phyloP scores from a whole-genome alignment of 2,888 invertebrate genomes.

The Cataglyphis rosenhaueri region DNA sequence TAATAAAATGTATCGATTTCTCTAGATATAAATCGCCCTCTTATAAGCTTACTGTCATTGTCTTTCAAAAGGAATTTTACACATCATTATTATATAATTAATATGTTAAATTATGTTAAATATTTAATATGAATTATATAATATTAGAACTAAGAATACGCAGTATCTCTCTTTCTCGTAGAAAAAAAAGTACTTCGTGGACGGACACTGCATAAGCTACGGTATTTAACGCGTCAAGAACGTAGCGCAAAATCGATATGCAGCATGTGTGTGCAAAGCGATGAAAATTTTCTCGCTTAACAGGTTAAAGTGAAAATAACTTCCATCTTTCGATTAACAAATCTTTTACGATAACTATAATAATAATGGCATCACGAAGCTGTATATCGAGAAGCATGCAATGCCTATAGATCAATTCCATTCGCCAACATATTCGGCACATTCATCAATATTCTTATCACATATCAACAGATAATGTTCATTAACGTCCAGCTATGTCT shows the following conservation, averaged over 20 bases:
- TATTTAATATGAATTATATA: conserved; percentile 8
- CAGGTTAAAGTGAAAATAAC: background rate
- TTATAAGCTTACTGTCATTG: background rate
- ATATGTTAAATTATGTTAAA: conserved; percentile 10
- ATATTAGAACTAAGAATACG: conserved; percentile 8
- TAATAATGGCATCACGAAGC: conserved; percentile 1
- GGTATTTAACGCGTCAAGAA: conserved; percentile 43
- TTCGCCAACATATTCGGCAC: conserved; percentile 13
- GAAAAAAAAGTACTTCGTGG: conserved; percentile 54
- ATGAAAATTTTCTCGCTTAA: background rate
- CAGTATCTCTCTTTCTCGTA: conserved; percentile 24
- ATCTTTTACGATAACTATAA: conserved; percentile 3
- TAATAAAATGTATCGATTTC: background rate
- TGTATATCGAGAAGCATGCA: conserved; percentile 57
- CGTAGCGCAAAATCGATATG: conserved; percentile 4
- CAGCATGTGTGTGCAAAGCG: background rate
- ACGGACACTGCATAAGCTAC: conserved; percentile 69
- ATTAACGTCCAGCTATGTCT: background rate
- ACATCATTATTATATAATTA: background rate
- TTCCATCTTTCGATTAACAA: background rate
- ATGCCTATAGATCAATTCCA: conserved; percentile 60
- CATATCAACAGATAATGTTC: conserved; percentile 31
- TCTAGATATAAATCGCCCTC: background rate
- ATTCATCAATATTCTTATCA: conserved; percentile 33
- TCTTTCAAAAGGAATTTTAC: background rate